Evolutionary conservation across 1,140 invertebrate genomes (phyloP).

Genomic region (Apocrypta bakeri): DNA sequence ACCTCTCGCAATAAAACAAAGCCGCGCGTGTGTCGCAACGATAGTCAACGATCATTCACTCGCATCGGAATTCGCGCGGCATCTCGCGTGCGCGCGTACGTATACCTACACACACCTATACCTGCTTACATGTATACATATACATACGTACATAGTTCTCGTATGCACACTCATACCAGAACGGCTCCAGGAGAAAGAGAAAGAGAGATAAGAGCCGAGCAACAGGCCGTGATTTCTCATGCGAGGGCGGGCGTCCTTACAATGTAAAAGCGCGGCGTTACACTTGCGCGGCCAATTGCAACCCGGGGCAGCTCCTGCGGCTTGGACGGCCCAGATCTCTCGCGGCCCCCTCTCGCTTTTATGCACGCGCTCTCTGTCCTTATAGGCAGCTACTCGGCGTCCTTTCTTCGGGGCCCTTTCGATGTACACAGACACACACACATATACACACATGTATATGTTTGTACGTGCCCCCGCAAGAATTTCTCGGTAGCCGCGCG

Average conservation of each 20-base stretch:
- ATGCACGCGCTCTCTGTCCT: slow-evolving; percentile 3
- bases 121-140: not conserved
- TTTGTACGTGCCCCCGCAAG: slow-evolving; percentile 38
- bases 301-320: slow-evolving; percentile 51
- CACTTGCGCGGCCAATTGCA: slow-evolving; percentile 70
- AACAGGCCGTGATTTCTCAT: slow-evolving; percentile 50
- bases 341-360: slow-evolving; percentile 16
- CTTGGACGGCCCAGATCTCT: slow-evolving; percentile 66
- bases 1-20: not conserved
- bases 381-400: slow-evolving; percentile 43
- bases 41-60: slow-evolving; percentile 17
- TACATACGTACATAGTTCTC: no score
- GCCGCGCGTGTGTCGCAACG: not conserved
- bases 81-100: not conserved
- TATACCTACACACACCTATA: not conserved
- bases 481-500: slow-evolving; percentile 47
- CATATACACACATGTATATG: no score
- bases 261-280: slow-evolving; percentile 68
- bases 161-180: not conserved
- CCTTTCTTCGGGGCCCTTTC: slow-evolving; percentile 54
- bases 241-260: slow-evolving; percentile 69
- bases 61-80: not conserved
- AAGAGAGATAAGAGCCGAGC: not conserved
- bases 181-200: not conserved
- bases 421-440: not conserved